Base-by-base conservation (phyloP, 2,113 vertebrate genomes). In the Dipodomys stephensi region DNA sequence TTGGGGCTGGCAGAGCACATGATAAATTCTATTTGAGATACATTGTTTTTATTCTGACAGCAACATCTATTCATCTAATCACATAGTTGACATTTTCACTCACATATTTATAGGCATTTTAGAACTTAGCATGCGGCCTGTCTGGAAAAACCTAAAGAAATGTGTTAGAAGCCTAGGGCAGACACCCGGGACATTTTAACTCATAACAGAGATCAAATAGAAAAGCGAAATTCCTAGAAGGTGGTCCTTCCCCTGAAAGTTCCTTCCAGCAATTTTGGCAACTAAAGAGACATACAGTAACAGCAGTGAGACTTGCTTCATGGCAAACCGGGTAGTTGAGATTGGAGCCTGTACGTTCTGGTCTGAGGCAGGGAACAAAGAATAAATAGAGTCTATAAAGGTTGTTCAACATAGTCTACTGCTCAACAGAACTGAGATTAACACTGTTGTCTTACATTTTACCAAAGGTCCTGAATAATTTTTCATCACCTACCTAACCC, bases 191-290 rank as follows among this genome's bases (percentile, higher is more conserved):
- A 68, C 4, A 44, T 65, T 74, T 30, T 68, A 60, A 28, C 69
- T 46, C 53, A 11, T 65, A 78, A 86, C 28, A 72, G 53, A 95
- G 46, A 87, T 84, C 11, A 19, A 7, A 11, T 53, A 32, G 79
- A 83, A 93, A 86, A 74, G 27, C 46, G 85, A 83, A 83, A n/a
- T 46, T 39, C 25, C 25, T n/a, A 46, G 67, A 90, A 74, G 72
- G 53, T 88, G 19, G 7, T 12, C 20, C 25, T 10, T 20, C 2
- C 35, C 8, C 19, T 30, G 64, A 28, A 91, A 16, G 79, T n/a
- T 49, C 39, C 9, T 16, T 84, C 28, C 30, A 80, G 76, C 65
- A 46, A 0, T 32, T 91, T 46, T 87, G 53, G 76, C 68, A 87
- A 64, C 28, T 77, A 49, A 90, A 89, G 87, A 81, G 87, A 68